Base-by-base conservation (phyloP, 2,888 invertebrate genomes). In the Drosophila heteroneura region DNA sequence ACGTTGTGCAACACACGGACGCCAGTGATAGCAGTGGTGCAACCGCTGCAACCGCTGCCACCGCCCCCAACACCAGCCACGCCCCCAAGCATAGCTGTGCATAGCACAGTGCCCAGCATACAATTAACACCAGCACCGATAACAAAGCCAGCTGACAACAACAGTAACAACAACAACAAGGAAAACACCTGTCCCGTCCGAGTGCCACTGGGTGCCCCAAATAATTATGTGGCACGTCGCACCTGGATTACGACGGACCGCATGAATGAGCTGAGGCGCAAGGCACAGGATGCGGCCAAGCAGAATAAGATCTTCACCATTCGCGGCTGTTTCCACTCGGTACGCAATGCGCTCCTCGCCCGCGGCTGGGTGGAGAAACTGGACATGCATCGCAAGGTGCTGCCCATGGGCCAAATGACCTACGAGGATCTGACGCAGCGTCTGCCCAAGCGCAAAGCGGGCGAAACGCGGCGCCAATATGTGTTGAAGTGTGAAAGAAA, bases 281-380 rank as follows among this genome's bases (percentile, higher is more conserved):
- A 95, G 74, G 96, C 96, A 0, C 96, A 96, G 32, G 94, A 93
- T 60, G 96, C 96, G 1, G 95, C 95, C 89, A 95, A 94, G 81
- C 95, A 95, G 6, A 95, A 94, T 76, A 95, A 95, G 92, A 95
- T 96, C 37, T 96, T 96, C 85, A 95, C 95, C 89, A 95, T 96
- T 91, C 95, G 95, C 83, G 96, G 96, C 3, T 96, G 96, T 59
- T 97, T 96, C 92, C 95, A 96, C 12, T 95, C 96, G 0, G 94
- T 97, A 12, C 94, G 96, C 6, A 95, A 95, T 73, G 96, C 97
- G 2, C 93, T 97, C 10, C 92, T 95, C 5, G 94, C 95, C 51
- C 94, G 97, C 53, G 96, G 97, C 2, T 97, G 97, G 97, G 93
- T 94, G 4, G 93, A 93, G 70, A 93, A 93, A 70, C 75, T 93